Percentiles rank a stretch among this genome's conserved stretches.
Evolutionary conservation across 2,797 vertebrate species (phyloP).

Genomic region (Thunnus albacares): DNA sequence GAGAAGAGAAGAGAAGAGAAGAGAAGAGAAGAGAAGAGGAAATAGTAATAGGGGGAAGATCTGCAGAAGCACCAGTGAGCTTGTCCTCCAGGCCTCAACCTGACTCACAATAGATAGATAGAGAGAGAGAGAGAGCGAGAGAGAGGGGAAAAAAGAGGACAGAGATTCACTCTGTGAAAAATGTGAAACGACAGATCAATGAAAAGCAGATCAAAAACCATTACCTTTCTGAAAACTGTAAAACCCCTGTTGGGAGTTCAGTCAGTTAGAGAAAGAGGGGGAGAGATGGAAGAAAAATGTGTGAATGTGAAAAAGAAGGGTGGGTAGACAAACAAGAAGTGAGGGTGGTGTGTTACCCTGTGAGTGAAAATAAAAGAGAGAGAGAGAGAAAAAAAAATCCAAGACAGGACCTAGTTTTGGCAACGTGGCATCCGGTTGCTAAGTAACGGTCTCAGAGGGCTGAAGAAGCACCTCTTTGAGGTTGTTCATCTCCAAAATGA

Average conservation of each 20-base stretch:
- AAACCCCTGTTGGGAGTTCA: neutral
- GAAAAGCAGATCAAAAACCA: constrained; percentile 1
- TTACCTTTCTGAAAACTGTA: neutral
- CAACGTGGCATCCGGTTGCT: constrained; percentile 73
- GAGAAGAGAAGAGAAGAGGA: neutral
- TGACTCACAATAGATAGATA: constrained; percentile 35
- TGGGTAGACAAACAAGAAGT: neutral
- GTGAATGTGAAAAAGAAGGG: constrained; percentile 19
- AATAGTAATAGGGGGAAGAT: neutral
- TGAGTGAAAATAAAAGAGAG: constrained; percentile 28
- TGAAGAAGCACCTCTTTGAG: constrained; percentile 75
- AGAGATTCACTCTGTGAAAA: neutral
- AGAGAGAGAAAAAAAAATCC: neutral
- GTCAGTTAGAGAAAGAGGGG: constrained; percentile 7
- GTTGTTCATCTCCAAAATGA: constrained; percentile 48
- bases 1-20: neutral
- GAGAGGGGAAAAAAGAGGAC: neutral
- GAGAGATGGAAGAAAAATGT: neutral
- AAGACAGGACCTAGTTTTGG: constrained; percentile 62
- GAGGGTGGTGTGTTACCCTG: constrained; percentile 24
- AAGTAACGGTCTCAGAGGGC: constrained; percentile 71
- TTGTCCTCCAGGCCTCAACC: constrained; percentile 51
- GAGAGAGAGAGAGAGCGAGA: neutral
- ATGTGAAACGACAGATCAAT: constrained; percentile 4
- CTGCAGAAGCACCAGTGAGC: constrained; percentile 46